Conservation (phyloP, 1,140 invertebrate species). For the Temnothorax nylanderi region DNA sequence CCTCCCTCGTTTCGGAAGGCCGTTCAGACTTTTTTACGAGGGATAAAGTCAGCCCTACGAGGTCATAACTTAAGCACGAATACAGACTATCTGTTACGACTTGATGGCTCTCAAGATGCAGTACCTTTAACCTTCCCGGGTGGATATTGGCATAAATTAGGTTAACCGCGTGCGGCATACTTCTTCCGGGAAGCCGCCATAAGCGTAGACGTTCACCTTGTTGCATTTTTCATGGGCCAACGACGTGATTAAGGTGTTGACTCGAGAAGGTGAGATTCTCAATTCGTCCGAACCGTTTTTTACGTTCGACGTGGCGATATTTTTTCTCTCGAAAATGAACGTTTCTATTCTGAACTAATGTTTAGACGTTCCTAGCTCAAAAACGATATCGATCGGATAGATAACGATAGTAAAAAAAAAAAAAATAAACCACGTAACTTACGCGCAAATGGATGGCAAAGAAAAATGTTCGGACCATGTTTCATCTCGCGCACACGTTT, state of each 20-base stretch:
- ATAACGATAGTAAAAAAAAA: constrained; percentile 65
- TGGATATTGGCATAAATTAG: constrained; percentile 75
- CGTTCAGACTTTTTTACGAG: constrained; percentile 73
- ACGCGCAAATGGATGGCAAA: constrained; percentile 74
- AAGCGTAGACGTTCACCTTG: constrained; percentile 47
- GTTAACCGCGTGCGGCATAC: constrained; percentile 68
- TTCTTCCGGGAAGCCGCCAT: constrained; percentile 70
- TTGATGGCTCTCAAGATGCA: constrained; percentile 70
- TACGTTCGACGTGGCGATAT: not conserved
- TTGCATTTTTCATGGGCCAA: constrained; percentile 55
- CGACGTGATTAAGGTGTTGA: constrained; percentile 20
- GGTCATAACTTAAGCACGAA: constrained; percentile 75
- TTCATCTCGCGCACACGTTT: constrained; percentile 76
- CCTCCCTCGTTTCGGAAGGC: constrained; percentile 74
- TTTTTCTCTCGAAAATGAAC: not conserved
- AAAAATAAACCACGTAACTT: constrained; percentile 67
- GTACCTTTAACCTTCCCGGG: constrained; percentile 69
- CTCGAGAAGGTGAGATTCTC: not conserved
- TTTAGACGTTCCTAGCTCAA: constrained; percentile 48
- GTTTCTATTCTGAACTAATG: constrained; percentile 9
- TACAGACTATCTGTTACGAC: constrained; percentile 74
- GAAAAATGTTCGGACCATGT: constrained; percentile 75
- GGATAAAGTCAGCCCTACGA: constrained; percentile 72
- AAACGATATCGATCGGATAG: constrained; percentile 69
- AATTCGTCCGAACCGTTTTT: constrained; percentile 10